Evolutionary conservation across 1,140 invertebrate species (phyloP), one percentile per base, ranked within the genome.

Genomic region (Leptinotarsa lineolata): DNA sequence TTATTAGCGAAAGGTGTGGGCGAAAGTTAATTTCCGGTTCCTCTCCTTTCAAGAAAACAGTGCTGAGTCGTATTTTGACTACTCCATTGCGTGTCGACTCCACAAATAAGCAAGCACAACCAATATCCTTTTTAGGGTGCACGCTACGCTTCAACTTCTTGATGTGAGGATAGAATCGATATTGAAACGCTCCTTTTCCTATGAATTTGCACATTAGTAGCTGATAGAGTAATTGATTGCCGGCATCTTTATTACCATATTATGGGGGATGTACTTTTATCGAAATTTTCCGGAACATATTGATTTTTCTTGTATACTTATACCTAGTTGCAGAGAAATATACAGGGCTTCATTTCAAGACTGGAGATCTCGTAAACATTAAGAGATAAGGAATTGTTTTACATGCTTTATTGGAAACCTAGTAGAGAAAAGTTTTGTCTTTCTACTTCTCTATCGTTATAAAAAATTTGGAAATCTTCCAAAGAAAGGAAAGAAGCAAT

Each of bases 1-100:
- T 68, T 68, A 68, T 68, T 68, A 68, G 22, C 66, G 66, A 22
- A 68, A 68, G 66, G 66, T 68, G 66, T 68, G 66, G 66, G 66
- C 66, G 44, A 68, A 68, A 68, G 39, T 22, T 68, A 68, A 68
- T 68, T 68, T 68, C 66, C 66, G 66, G 30, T 68, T 68, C 66
- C 66, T 68, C 66, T 68, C 66, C 45, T 68, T 68, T 68, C 66
- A 68, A 48, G 45, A 63, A 68, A 68, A 68, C 66, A 68, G 30
- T 68, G 45, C 18, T 21, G 45, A 46, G n/a, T 16, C 21, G 63
- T 65, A 65, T 65, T 65, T 65, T 24, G 22, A 22, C 63, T 68
- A n/a, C n/a, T 46, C 13, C 39, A 46, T 68, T 20, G 66, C 66
- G 66, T 68, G 66, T 54, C 30, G 45, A 16, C 63, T 30, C 18